Conservation (phyloP, 1,140 invertebrate genomes). For the Trichomalopsis sarcophagae region DNA sequence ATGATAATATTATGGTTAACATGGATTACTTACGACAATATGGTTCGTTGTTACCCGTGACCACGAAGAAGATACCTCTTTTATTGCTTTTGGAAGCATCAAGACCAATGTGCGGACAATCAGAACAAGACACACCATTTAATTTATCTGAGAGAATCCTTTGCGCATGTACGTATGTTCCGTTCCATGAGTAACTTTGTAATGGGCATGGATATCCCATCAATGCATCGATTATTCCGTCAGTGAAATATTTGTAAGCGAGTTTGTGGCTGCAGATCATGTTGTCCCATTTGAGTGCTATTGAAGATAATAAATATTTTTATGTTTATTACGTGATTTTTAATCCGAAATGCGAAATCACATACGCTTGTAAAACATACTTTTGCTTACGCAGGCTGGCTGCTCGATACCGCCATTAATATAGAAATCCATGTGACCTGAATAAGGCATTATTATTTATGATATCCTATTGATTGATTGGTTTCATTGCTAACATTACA, state of each 20-base stretch:
- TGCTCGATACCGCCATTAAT: slow-evolving; percentile 37
- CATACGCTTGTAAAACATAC: slow-evolving; percentile 2
- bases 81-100: not conserved
- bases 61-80: slow-evolving; percentile 33
- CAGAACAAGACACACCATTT: not conserved
- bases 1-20: not conserved
- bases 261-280: slow-evolving; percentile 49
- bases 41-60: slow-evolving; percentile 1
- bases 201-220: not conserved
- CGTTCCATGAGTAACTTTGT: slow-evolving; percentile 33
- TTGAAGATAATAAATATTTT: not conserved
- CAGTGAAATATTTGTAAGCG: slow-evolving; percentile 35
- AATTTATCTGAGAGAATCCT: not conserved
- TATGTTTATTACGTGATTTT: not conserved
- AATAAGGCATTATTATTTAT: not conserved
- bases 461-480: not conserved
- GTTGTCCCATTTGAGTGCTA: slow-evolving; percentile 28
- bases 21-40: slow-evolving; percentile 25
- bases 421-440: slow-evolving; percentile 51
- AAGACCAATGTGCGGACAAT: slow-evolving; percentile 40
- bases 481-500: not conserved
- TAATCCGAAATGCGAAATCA: not conserved
- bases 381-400: slow-evolving; percentile 18
- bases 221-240: not conserved
- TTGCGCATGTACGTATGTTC: slow-evolving; percentile 9